phyloP scores from a whole-genome alignment of 2,888 invertebrate genomes.

The Phanerotoma sp. region DNA sequence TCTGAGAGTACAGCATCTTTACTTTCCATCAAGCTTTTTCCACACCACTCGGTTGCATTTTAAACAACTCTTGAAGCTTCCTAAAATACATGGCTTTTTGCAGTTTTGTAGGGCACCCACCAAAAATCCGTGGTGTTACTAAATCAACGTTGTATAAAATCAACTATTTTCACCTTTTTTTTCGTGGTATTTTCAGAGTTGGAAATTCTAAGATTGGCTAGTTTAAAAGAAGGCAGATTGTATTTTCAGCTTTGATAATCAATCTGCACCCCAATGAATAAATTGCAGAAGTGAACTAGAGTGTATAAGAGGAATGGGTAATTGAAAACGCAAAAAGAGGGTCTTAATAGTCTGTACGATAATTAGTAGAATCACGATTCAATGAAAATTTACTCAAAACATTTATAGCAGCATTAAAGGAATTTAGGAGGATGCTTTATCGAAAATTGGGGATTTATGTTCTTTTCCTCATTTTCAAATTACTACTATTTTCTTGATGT shows the following conservation, averaged over 20 bases:
- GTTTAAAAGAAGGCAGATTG: neutral
- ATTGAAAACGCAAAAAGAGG: constrained; percentile 2
- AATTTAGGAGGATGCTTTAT: too few relatives aligned
- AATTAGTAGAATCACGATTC: constrained; percentile 6
- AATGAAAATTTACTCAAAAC: neutral
- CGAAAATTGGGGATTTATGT: too few relatives aligned
- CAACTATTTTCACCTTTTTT: constrained; percentile 34
- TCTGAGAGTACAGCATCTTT: neutral
- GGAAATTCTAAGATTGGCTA: too few relatives aligned
- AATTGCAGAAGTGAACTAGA: neutral
- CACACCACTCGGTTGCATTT: too few relatives aligned
- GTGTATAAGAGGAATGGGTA: neutral
- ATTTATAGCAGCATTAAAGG: too few relatives aligned
- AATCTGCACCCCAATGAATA: constrained; percentile 15
- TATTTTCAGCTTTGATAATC: constrained; percentile 11
- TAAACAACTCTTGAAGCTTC: too few relatives aligned
- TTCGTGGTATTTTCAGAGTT: too few relatives aligned
- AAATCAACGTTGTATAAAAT: constrained; percentile 54
- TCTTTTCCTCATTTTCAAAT: too few relatives aligned
- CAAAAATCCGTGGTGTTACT: constrained; percentile 47
- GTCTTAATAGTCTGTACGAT: constrained; percentile 1
- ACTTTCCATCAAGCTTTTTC: neutral
- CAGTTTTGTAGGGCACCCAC: constrained; percentile 33
- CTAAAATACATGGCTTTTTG: too few relatives aligned
- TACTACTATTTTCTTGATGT: too few relatives aligned